Conservation (phyloP, 2,113 vertebrate genomes). For the Lanius collurio region DNA sequence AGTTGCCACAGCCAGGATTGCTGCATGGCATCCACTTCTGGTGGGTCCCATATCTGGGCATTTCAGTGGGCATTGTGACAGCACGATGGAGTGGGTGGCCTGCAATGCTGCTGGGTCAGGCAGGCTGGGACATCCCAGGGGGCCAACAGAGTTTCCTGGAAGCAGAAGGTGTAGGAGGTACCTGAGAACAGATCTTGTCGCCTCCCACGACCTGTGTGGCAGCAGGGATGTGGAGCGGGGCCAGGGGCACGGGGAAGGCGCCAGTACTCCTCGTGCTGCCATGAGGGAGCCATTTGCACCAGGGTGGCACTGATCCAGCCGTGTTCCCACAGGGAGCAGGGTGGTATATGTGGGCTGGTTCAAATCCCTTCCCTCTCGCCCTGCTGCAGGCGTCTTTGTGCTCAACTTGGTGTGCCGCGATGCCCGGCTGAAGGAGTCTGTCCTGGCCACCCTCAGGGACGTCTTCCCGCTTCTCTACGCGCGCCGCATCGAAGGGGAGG, state of each 20-base stretch:
- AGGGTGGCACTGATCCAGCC: not conserved
- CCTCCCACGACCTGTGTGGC: fast-evolving
- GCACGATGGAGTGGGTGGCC: not conserved
- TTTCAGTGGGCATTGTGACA: not conserved
- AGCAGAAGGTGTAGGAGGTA: not conserved
- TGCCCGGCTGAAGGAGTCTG: constrained; percentile 74
- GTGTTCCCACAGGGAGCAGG: not conserved
- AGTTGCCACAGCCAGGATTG: fast-evolving
- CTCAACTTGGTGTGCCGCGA: constrained; percentile 95
- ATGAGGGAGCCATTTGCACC: fast-evolving
- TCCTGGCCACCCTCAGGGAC: constrained; percentile 76
- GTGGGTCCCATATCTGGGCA: fast-evolving
- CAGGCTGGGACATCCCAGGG: not conserved
- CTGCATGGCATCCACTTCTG: not conserved
- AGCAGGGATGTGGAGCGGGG: not conserved
- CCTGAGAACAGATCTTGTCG: not conserved
- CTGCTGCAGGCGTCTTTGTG: constrained; percentile 85
- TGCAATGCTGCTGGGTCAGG: not conserved
- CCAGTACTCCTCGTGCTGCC: fast-evolving
- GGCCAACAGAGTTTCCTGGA: not conserved
- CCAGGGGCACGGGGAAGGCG: fast-evolving
- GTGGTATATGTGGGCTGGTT: fast-evolving
- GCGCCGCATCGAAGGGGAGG: constrained; percentile 84
- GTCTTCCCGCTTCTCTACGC: constrained; percentile 83
- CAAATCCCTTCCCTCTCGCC: not conserved